Evolutionary conservation across 2,113 vertebrate species (phyloP), one percentile per base, ranked within the genome.

Genomic region (Carollia perspicillata): DNA sequence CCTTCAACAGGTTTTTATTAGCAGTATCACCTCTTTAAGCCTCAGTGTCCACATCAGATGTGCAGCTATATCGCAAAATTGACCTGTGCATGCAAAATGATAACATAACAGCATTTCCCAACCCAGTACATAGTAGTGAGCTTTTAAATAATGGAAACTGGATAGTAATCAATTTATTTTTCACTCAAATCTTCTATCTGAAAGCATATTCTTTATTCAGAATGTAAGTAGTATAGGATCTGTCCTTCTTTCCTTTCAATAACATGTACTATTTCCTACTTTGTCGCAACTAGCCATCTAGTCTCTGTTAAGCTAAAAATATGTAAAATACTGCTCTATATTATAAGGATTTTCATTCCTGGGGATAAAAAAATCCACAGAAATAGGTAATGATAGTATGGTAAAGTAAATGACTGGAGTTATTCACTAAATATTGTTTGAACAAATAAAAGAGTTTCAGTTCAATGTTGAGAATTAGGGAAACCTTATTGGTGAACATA

Each of bases 131-230:
- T 4, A 6, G 3, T 77, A 66, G 26, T 60, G 53, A 28, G 0
- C 33, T 96, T 92, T 86, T 58, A 75, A 35, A 3, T 40, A 90
- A 86, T 35, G 37, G 33, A 90, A 68, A 74, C 8, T 14, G 8
- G 28, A 63, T 55, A n/a, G n/a, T 81, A 35, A 72, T 26, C 9
- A 37, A 83, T 58, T 75, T 1, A 51, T 44, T 53, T 37, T 28
- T n/a, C 4, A 9, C 22, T 13, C 0, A 42, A n/a, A 65, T 65
- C 11, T 28, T 95, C 17, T 53, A 26, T 89, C 92, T 72, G 13
- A 6, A 49, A 60, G 5, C 23, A 47, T 49, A 66, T 10, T 81
- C 4, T 85, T 72, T 58, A 66, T 47, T 14, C 10, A 93, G 20
- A 6, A 77, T 30, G 51, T 11, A 63, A 18, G 11, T 85, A 53